A percentile compares a stretch with the other conserved stretches of the same genome.
These are phyloP conservation scores for fruit fly (Drosophila melanogaster) DNA, from an alignment of 1,140 invertebrate species.

Conservation along the genomic window Release_6_plus_ISO1_MT NT_033777.3:27299001-27299500, in stretches of 20 bases:
- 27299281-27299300: conserved; percentile 57
- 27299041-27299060: conserved; percentile 6
- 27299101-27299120: conserved; percentile 66
- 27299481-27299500: conserved; percentile 66
- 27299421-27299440: conserved; percentile 83
- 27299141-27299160: conserved; percentile 66
- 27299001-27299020: neutral
- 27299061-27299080: conserved; percentile 2
- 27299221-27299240: conserved; percentile 52
- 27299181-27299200: conserved; percentile 51
- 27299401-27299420: conserved; percentile 44
- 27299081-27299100: conserved; percentile 74
- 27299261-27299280: conserved; percentile 10
- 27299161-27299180: conserved; percentile 58
- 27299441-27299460: conserved; percentile 61
- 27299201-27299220: conserved; percentile 36
- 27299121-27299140: conserved; percentile 76
- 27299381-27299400: conserved; percentile 26
- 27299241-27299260: conserved; percentile 29
- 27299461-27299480: conserved; percentile 20
- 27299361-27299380: conserved; percentile 8
- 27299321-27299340: conserved; percentile 77
- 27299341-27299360: conserved; percentile 42
- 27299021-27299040: neutral
- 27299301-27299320: conserved; percentile 78